Evolutionary conservation across 2,888 invertebrate genomes (phyloP), one percentile per base, ranked within the genome.

Genomic region (Charanyca ferruginea): DNA sequence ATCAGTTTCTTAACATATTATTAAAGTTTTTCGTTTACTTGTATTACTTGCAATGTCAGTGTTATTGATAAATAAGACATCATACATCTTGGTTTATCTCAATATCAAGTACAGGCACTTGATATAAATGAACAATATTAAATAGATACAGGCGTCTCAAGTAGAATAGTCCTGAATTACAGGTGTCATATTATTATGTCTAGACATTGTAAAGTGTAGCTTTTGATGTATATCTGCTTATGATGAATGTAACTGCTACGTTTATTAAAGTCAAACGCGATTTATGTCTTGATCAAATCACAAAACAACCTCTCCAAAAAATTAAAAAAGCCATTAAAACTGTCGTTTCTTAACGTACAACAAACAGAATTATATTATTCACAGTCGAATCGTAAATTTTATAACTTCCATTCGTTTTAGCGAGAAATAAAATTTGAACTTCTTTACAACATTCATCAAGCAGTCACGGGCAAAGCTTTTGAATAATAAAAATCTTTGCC

Each of bases 401-500:
- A 82, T 83, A 83, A 83, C 87, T 89, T 86, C 85, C 89, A 87
- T 89, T 89, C 88, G 87, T 85, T 90, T 88, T 84, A 82, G 86
- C 84, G 86, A 80, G 88, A 88, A 91, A 92, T 91, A 91, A 93
- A 93, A 91, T 91, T 88, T 90, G 88, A 91, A 93, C 87, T 93
- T 91, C 91, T 89, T 90, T 91, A 88, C 86, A 91, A 89, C 94
- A 93, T 94, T 93, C 92, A 93, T 94, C 94, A 93, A 89, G 89
- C 89, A 91, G 93, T 93, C 93, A 90, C 79, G 89, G 86, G 89
- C 91, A 91, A 90, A 88, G 89, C 91, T 90, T 93, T 91, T 94
- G 93, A 94, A 93, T 94, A 93, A 93, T 93, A 91, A 93, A 92
- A 92, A 88, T 86, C 83, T 85, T 88, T 81, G 81, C 83, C 77